phyloP scores from a whole-genome alignment of 2,113 vertebrate species.

The Lasiurus cinereus region DNA sequence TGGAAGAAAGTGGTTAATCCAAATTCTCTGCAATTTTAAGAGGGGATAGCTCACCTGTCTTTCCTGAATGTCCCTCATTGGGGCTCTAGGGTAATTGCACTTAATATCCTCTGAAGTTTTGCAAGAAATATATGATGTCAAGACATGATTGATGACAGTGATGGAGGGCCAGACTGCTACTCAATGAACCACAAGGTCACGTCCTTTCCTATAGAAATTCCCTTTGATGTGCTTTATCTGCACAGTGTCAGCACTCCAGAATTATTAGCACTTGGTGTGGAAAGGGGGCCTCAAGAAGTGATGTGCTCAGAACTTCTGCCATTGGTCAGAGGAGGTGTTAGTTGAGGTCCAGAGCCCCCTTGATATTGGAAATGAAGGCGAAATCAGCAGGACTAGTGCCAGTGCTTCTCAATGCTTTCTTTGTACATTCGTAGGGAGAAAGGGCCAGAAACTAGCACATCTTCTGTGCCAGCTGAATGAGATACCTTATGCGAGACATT shows the following conservation, averaged over 20 bases:
- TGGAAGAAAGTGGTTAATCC: not conserved
- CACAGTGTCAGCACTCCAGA: not conserved
- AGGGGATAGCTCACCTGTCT: not conserved
- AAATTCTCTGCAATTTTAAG: not conserved
- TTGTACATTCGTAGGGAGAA: not conserved
- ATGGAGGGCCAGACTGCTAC: fast-evolving
- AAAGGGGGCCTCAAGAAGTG: not conserved
- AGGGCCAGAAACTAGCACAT: not conserved
- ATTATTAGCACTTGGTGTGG: not conserved
- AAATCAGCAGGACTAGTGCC: not conserved
- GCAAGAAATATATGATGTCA: not conserved
- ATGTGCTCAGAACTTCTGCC: not conserved
- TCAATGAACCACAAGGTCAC: not conserved
- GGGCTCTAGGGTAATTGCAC: not conserved
- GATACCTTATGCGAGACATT: not conserved
- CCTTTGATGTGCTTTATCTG: not conserved
- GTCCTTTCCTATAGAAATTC: not conserved
- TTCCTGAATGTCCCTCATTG: not conserved
- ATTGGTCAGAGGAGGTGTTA: fast-evolving
- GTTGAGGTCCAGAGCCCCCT: not conserved
- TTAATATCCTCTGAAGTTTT: not conserved
- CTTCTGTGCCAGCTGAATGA: not conserved
- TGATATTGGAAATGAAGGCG: not conserved
- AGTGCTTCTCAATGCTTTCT: not conserved
- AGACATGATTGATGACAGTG: not conserved